Evolutionary conservation across 1,140 invertebrate species (phyloP), one percentile per base, ranked within the genome.

Genomic region (Drosophila tsacasi): DNA sequence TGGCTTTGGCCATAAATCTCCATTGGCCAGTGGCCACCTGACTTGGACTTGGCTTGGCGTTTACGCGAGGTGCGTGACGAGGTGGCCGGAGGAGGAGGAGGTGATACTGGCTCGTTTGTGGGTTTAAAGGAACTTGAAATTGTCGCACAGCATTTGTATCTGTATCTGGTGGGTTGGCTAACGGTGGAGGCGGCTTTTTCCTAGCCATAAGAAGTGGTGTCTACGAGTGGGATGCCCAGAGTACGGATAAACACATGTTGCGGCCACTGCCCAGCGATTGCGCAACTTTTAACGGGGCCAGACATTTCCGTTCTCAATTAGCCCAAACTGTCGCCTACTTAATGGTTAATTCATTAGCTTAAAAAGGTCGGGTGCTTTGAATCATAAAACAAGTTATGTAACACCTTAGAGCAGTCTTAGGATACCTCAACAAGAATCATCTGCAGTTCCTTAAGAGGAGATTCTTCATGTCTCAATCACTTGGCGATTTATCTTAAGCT

Each of bases 251-350:
- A n/a, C n/a, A n/a, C 50, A 42, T 60, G 42, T 35, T 35, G 37
- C 10, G 19, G 21, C 25, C 42, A 46, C 60, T 49, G 83, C 71
- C 78, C 78, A 85, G 67, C 40, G 50, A 76, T 83, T 81, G 83
- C 77, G 72, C 73, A 91, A 91, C 74, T 25, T 25, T 23, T 35
- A 54, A 58, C 42, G 63, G 61, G 55, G 65, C 78, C 60, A 60
- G 71, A 78, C 79, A 85, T 91, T 91, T 91, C 90, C 90, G 90
- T 91, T 91, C 90, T 80, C 77, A 86, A 89, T 91, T 81, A 77
- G 66, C 30, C 19, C 25, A 15, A 21, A 64, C 63, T 60, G 52
- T 59, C 21, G 71, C 44, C 60, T 55, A 37, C 52, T 25, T n/a
- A 17, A 39, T 23, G 13, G n/a, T 15, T 15, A 19, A 19, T 19